Evolutionary conservation across 2,888 invertebrate genomes (phyloP), one percentile per base, ranked within the genome.

Genomic region (Galerucella calmariensis): DNA sequence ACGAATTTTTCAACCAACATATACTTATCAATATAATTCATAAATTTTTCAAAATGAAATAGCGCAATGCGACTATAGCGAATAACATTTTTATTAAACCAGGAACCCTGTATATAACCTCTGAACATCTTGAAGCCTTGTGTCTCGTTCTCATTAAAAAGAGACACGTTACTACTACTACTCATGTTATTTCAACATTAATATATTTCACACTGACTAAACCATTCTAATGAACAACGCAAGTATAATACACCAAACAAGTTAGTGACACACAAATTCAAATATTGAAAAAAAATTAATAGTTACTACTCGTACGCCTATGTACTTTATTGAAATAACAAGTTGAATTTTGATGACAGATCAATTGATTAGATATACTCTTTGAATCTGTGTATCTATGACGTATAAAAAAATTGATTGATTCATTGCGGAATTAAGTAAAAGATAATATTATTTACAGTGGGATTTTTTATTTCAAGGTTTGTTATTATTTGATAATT

Each of bases 41-140:
- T n/a, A n/a, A n/a, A n/a, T n/a, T n/a, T n/a, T n/a, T n/a, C n/a
- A n/a, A n/a, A n/a, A n/a, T n/a, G n/a, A n/a, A n/a, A n/a, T n/a
- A n/a, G n/a, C n/a, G n/a, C n/a, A n/a, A n/a, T n/a, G n/a, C n/a
- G n/a, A n/a, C n/a, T n/a, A n/a, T n/a, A n/a, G n/a, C 58, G 16
- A 8, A 5, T 8, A 20, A 10, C 11, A 35, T 41, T 56, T 35
- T 35, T 8, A 12, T 16, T 35, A 41, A 5, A 14, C 2, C 35
- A 35, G 16, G 62, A 62, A 35, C 14, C 62, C 62, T 62, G 35
- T 62, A 62, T 41, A 62, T n/a, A n/a, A 41, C n/a, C 14, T 61
- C 61, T 24, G 48, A 48, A 61, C 71, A 71, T 71, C 71, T 71
- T 71, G 71, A 63, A 44, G 63, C 71, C 71, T 71, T 71, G 59